Evolutionary conservation across 1,140 invertebrate species (phyloP), one percentile per base, ranked within the genome.

Genomic region (Drepana arcuata): DNA sequence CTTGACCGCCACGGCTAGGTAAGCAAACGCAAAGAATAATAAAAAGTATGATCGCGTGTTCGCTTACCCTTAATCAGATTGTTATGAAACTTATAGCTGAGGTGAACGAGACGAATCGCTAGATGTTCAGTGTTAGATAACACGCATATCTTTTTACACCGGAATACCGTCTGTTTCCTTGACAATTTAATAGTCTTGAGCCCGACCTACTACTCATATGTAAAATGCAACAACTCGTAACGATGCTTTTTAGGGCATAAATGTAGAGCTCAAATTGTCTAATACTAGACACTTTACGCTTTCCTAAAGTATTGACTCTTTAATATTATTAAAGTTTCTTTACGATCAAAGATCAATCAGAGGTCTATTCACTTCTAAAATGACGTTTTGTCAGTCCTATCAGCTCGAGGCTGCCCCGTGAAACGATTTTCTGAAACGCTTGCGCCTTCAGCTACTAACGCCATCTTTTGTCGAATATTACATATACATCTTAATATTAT

Each of bases 1-100:
- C n/a, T n/a, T n/a, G n/a, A n/a, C n/a, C n/a, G n/a, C n/a, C n/a
- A n/a, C n/a, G n/a, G n/a, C n/a, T n/a, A n/a, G n/a, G n/a, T n/a
- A n/a, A n/a, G n/a, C n/a, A n/a, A n/a, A n/a, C n/a, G n/a, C n/a
- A n/a, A n/a, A n/a, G 40, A 34, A 34, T 34, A 48, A 43, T 52
- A 66, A 63, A 52, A 51, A 59, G 52, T 59, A 47, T 41, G 52
- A 52, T 69, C 41, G 62, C 62, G 61, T 61, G 66, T 48, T 45
- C 36, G 39, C 28, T 41, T 53, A 27, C 34, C 23, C 40, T 59
- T 52, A 60, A 73, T 63, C 54, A 57, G 55, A 59, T 62, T 60
- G 48, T 51, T 48, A 48, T 37, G 37, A n/a, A n/a, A n/a, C 31
- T 30, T 34, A 34, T 29, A 44, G 39, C 15, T 38, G 35, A 46